phyloP scores from a whole-genome alignment of 2,888 invertebrate species.

The Rosalia funebris region DNA sequence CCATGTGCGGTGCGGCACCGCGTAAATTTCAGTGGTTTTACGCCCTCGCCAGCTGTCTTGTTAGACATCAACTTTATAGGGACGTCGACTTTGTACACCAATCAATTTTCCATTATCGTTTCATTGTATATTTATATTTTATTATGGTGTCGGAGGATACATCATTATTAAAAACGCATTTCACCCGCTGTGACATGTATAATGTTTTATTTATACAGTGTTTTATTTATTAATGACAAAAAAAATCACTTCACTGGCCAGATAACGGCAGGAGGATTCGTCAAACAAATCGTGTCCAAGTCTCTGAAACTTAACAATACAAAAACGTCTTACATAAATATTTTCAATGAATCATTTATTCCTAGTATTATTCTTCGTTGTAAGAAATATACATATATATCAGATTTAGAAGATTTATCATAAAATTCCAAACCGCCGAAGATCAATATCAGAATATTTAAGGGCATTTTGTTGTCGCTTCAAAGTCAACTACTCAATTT shows the following conservation, averaged over 20 bases:
- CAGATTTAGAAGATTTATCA: too few relatives aligned
- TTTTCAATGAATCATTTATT: too few relatives aligned
- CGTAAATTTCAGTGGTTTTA: slow-evolving; percentile 36
- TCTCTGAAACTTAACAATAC: too few relatives aligned
- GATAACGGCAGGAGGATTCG: slow-evolving; percentile 1
- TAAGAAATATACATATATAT: too few relatives aligned
- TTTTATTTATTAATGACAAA: slow-evolving; percentile 31
- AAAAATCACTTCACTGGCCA: slow-evolving; percentile 5
- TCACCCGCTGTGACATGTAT: slow-evolving; percentile 40
- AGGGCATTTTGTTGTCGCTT: too few relatives aligned
- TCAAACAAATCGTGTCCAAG: neutral
- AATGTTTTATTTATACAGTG: slow-evolving; percentile 34
- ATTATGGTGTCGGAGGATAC: slow-evolving; percentile 54
- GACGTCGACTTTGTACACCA: slow-evolving; percentile 47
- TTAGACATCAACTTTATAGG: slow-evolving; percentile 35
- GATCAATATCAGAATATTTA: too few relatives aligned
- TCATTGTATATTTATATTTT: slow-evolving; percentile 42
- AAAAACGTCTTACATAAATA: too few relatives aligned
- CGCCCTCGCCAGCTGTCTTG: slow-evolving; percentile 43
- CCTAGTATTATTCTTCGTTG: too few relatives aligned
- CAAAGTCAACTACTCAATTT: too few relatives aligned
- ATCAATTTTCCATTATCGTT: slow-evolving; percentile 60
- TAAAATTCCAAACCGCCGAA: too few relatives aligned
- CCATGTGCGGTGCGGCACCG: slow-evolving; percentile 30
- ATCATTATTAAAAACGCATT: slow-evolving; percentile 61